Conservation (phyloP, 2,113 vertebrate genomes). For the Callorhinus ursinus region DNA sequence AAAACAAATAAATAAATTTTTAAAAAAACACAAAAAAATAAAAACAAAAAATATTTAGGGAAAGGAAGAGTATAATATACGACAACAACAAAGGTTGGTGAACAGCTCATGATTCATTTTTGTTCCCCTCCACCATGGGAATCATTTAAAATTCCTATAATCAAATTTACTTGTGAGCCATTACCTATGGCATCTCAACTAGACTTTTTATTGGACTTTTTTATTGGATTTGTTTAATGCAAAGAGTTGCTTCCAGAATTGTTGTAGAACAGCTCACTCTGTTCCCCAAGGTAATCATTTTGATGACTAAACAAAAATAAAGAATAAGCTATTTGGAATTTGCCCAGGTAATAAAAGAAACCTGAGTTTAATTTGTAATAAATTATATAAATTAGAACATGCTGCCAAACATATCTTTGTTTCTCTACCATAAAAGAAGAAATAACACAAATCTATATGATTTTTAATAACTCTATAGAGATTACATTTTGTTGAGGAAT, state of each 20-base stretch:
- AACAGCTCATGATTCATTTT: neutral
- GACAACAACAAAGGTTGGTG: neutral
- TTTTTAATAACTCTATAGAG: conserved; percentile 42
- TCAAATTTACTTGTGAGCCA: neutral
- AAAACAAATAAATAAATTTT: neutral
- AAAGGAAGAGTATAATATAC: neutral
- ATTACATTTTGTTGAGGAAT: conserved; percentile 49
- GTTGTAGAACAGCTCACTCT: neutral
- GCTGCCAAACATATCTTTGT: conserved; percentile 42
- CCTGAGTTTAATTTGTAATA: conserved; percentile 46
- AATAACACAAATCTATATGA: conserved; percentile 13
- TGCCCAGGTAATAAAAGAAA: conserved; percentile 23
- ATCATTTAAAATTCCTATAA: neutral
- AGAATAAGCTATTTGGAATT: conserved; percentile 55
- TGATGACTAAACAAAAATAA: neutral
- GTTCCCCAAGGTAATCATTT: neutral
- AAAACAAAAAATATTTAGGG: neutral
- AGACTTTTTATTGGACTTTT: neutral
- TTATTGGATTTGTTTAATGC: neutral
- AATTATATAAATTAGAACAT: conserved; percentile 9
- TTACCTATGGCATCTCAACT: neutral
- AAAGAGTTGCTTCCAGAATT: neutral
- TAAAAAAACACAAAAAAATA: neutral
- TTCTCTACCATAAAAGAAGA: conserved; percentile 31
- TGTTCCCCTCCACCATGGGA: neutral